phyloP scores from a whole-genome alignment of 2,797 vertebrate genomes.

The Anniella stebbinsi region DNA sequence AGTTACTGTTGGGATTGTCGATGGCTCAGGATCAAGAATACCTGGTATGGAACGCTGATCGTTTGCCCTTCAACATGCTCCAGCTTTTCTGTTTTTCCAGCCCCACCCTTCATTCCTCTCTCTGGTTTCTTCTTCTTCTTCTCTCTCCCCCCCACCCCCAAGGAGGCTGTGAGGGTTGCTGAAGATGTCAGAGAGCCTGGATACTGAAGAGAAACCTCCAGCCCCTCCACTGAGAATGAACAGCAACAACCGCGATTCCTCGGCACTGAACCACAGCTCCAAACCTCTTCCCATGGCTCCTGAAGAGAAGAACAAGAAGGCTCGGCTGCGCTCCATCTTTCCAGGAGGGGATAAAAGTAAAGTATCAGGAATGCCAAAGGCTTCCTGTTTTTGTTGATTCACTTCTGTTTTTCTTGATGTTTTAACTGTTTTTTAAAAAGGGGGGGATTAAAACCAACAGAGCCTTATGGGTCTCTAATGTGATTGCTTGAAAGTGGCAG shows the following conservation, averaged over 20 bases:
- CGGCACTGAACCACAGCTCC: constrained; percentile 92
- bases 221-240: constrained; percentile 99
- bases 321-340: constrained; percentile 98
- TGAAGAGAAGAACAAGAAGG: constrained; percentile 99
- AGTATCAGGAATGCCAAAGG: constrained; percentile 75
- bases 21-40: neutral
- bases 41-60: neutral
- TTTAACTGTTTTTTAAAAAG: neutral
- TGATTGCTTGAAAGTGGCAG: constrained; percentile 52
- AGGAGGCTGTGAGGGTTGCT: constrained; percentile 91
- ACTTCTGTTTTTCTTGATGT: constrained; percentile 7
- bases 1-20: neutral
- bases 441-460: constrained; percentile 18
- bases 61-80: neutral
- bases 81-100: constrained; percentile 2
- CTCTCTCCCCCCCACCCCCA: constrained; percentile 21
- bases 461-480: constrained; percentile 53
- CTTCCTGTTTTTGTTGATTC: constrained; percentile 31
- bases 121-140: constrained; percentile 8
- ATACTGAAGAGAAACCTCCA: constrained; percentile 99
- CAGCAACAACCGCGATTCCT: constrained; percentile 97
- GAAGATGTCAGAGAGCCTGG: constrained; percentile 98
- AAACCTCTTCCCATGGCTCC: constrained; percentile 99
- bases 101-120: constrained; percentile 8
- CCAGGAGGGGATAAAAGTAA: constrained; percentile 99